phyloP scores from a whole-genome alignment of 2,888 invertebrate species.

The Drosophila acutilabella region DNA sequence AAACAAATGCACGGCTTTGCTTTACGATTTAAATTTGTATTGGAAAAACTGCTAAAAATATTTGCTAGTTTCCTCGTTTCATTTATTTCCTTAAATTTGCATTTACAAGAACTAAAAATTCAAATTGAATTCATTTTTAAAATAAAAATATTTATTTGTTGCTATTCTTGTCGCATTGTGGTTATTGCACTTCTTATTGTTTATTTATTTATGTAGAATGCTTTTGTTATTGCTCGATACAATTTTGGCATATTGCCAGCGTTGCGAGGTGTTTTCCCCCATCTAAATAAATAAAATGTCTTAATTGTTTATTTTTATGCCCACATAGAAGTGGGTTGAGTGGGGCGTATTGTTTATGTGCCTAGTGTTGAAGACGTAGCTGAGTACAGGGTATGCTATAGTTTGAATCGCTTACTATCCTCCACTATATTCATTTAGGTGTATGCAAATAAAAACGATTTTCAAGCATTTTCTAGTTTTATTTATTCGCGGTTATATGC shows the following conservation, averaged over 20 bases:
- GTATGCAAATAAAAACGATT: neutral
- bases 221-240: constrained; percentile 36
- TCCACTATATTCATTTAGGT: neutral
- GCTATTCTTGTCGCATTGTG: constrained; percentile 20
- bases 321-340: neutral
- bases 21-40: too few relatives aligned
- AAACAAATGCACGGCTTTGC: too few relatives aligned
- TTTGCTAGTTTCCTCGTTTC: neutral
- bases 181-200: constrained; percentile 48
- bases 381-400: neutral
- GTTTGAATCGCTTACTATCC: neutral
- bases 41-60: neutral
- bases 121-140: neutral
- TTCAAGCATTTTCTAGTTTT: constrained; percentile 3
- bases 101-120: too few relatives aligned
- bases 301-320: constrained; percentile 24
- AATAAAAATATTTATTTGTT: constrained; percentile 17
- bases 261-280: constrained; percentile 38
- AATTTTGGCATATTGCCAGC: constrained; percentile 63
- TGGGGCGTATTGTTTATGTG: neutral
- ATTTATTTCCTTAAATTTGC: neutral
- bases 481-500: constrained; percentile 36
- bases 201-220: constrained; percentile 51
- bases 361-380: neutral
- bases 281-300: constrained; percentile 45